Base-by-base conservation (phyloP, 2,113 vertebrate species). In the Emydocephalus ijimae region DNA sequence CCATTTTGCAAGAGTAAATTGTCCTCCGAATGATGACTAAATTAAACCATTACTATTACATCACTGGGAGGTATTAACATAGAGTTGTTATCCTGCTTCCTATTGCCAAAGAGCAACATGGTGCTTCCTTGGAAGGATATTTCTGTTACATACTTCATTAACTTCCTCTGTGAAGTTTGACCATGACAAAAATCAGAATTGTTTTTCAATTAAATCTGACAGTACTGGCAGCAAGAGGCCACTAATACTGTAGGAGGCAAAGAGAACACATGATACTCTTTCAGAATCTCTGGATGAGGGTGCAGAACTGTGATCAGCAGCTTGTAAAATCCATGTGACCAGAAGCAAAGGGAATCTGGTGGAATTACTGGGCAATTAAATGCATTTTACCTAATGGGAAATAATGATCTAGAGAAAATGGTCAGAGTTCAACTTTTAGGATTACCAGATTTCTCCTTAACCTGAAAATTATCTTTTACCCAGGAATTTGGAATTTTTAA, bases 151-250 rank as follows among this genome's bases (percentile, higher is more conserved):
- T 45, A 50, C 81, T 91, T 87, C 90, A 91, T 87, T 86, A 91
- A 87, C 81, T 45, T 91, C 90, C 81, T 48, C 54, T 86, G 81
- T 59, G 81, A 91, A 56, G 18, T 91, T 87, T 91, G 90, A 85
- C 90, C 81, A 91, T 48, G 39, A 50, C 81, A 91, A 57, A 91
- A 91, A 90, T 50, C 89, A 90, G 89, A 91, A 59, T 87, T 48
- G 81, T 91, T 56, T 85, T 55, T 50, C 90, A 91, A 87, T 91
- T 86, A 87, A 87, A 91, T 50, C n/a, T 91, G 90, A 87, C 69
- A 85, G 34, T 55, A 55, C 24, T 91, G 64, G 59, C 52, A 39
- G 69, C 39, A 3, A 39, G 50, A 5, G 64, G 18, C 69, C 52
- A 6, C 50, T 81, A n/a, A 55, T 26, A 11, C 39, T 64, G 26